A percentile compares a stretch with the other conserved stretches of the same genome.
These are phyloP conservation scores for Dicranocentrus wangi DNA, from an alignment of 2,888 invertebrate genomes.

Conservation along the genomic window DNA sequence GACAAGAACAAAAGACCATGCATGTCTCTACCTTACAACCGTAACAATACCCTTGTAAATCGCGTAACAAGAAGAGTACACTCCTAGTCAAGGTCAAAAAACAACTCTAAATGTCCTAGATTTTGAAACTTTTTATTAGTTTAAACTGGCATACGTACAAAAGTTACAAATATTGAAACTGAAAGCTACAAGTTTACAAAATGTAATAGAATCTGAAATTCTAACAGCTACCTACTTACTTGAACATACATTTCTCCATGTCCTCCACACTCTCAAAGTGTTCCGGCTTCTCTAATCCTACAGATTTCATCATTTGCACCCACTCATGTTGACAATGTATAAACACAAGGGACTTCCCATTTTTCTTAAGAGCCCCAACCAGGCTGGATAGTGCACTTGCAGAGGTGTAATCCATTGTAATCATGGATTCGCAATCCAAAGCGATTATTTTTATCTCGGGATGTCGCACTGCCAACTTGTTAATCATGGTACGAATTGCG, in stretches of 20 bases:
- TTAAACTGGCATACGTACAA: no score
- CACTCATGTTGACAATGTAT: slow-evolving; percentile 45
- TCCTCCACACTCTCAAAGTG: slow-evolving; percentile 5
- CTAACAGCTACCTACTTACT: no score
- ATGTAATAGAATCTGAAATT: no score
- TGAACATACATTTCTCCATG: background rate
- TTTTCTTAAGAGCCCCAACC: slow-evolving; percentile 40
- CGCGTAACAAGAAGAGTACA: no score
- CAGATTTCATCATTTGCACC: slow-evolving; percentile 19
- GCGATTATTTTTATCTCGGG: slow-evolving; percentile 55
- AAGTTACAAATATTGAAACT: no score
- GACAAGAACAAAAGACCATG: no score
- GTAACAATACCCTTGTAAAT: no score
- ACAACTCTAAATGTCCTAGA: no score
- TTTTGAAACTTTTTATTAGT: no score
- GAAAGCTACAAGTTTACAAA: no score
- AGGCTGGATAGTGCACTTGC: slow-evolving; percentile 63
- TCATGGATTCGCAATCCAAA: slow-evolving; percentile 65
- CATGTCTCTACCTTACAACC: no score
- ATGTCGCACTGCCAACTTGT: slow-evolving; percentile 59
- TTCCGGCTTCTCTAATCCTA: slow-evolving; percentile 25
- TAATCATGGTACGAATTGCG: slow-evolving; percentile 64
- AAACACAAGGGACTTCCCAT: slow-evolving; percentile 46
- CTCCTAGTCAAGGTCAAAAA: no score
- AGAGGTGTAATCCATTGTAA: slow-evolving; percentile 67